Evolutionary conservation across 2,888 invertebrate species (phyloP), one percentile per base, ranked within the genome.

Genomic region (Uloborus plumipes): DNA sequence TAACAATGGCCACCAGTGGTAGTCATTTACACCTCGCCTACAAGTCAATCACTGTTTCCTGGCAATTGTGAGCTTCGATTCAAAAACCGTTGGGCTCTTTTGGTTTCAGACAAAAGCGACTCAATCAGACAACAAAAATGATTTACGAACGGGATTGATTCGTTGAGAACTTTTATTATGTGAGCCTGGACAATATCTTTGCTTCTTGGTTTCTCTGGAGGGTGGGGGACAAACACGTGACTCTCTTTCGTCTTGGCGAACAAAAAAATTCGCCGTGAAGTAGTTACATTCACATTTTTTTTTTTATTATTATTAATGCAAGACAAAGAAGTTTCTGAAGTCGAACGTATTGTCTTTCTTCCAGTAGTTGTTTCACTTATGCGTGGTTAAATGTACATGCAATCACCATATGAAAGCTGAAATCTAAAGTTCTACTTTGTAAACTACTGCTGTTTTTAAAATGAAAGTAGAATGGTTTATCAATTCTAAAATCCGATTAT

Each of bases 41-140:
- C 77, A 78, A 78, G 77, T 78, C 77, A 70, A 78, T 78, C 77
- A 65, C 22, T 18, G 70, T 61, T 76, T 76, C 76, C 76, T 76
- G 76, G 69, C 69, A 62, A 76, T 76, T 76, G 76, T 69, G 49
- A 14, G 26, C 69, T 51, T 9, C 16, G 59, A 76, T 47, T 76
- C 76, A 76, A 51, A 49, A 15, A 69, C 64, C 39, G 55, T 18
- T n/a, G 50, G n/a, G 47, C 14, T 47, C 61, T 31, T 58, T 31
- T 61, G 26, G 20, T 61, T 18, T 15, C 70, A 71, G 58, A 71
- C 71, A 78, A 71, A 39, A 65, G 77, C 50, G 31, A 13, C 74
- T 55, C 39, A 59, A 74, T 66, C 65, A 66, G 47, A 61, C 61
- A 74, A 64, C 22, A 74, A 58, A 75, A n/a, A 69, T 76, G 76